Evolutionary conservation across 2,797 vertebrate species (phyloP).

Genomic region (Sebastes ruberrimus): DNA sequence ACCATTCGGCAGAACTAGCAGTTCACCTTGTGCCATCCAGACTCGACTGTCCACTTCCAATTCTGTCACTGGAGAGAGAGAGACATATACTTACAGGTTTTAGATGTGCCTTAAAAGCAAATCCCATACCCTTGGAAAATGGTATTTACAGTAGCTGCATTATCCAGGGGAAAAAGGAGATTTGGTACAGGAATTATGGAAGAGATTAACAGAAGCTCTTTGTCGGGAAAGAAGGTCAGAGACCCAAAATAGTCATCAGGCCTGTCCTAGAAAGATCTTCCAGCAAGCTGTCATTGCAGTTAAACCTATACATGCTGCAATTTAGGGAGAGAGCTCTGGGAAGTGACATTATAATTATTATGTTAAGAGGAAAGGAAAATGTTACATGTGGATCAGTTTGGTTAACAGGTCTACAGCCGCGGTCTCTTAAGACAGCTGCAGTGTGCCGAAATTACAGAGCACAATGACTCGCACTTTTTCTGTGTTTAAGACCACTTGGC

Average conservation of each 20-base stretch:
- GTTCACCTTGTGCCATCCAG: constrained; percentile 49
- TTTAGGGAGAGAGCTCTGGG: constrained; percentile 63
- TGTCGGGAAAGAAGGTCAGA: constrained; percentile 74
- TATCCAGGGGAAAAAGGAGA: constrained; percentile 50
- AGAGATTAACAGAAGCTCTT: constrained; percentile 70
- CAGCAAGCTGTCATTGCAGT: constrained; percentile 71
- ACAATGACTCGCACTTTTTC: constrained; percentile 68
- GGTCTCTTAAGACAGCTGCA: constrained; percentile 78
- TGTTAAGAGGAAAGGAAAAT: constrained; percentile 75
- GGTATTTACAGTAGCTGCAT: constrained; percentile 64
- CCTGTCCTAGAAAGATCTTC: constrained; percentile 68
- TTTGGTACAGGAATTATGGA: constrained; percentile 62
- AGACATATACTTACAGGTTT: constrained; percentile 57
- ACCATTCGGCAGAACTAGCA: constrained; percentile 37
- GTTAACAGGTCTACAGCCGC: constrained; percentile 78
- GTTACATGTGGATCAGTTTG: constrained; percentile 77
- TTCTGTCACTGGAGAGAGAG: constrained; percentile 19
- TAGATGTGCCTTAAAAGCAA: constrained; percentile 40
- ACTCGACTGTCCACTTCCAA: constrained; percentile 41
- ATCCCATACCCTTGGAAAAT: constrained; percentile 57
- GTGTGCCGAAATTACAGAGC: constrained; percentile 78
- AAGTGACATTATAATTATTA: constrained; percentile 80
- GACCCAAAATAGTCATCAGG: constrained; percentile 72
- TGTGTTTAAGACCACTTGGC: constrained; percentile 67
- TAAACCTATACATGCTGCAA: constrained; percentile 72